Conservation (phyloP, 2,797 vertebrate genomes). For the Peromyscus eremicus region DNA sequence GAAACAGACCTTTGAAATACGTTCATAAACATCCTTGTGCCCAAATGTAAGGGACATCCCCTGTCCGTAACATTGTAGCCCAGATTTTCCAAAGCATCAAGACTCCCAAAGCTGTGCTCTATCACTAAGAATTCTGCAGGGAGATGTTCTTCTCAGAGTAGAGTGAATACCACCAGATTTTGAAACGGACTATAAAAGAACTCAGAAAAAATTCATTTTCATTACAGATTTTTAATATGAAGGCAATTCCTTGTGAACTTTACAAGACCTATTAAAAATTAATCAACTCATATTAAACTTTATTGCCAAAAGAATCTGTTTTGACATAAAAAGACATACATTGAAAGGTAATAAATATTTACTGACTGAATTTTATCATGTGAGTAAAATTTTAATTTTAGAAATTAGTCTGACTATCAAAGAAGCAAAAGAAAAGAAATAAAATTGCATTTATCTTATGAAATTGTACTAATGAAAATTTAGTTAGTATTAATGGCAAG, state of each 20-base stretch:
- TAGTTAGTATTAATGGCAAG: neutral
- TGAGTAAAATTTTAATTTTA: slow-evolving; percentile 29
- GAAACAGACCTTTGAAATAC: neutral
- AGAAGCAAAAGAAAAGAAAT: neutral
- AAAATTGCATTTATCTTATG: slow-evolving; percentile 26
- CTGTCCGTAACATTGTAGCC: neutral
- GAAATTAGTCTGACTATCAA: accelerated
- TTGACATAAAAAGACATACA: slow-evolving; percentile 21
- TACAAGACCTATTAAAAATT: slow-evolving; percentile 27
- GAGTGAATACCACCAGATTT: neutral
- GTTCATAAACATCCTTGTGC: accelerated
- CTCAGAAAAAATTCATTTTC: neutral
- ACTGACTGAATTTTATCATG: slow-evolving; percentile 33
- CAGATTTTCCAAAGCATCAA: neutral
- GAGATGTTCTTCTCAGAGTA: neutral
- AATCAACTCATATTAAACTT: neutral
- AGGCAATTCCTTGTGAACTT: neutral
- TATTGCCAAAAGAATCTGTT: slow-evolving; percentile 5
- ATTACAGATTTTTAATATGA: neutral
- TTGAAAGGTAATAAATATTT: neutral
- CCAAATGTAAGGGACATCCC: neutral
- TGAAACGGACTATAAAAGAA: neutral
- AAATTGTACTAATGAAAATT: neutral
- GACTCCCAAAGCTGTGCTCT: neutral
- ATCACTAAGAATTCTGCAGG: neutral